phyloP scores from a whole-genome alignment of 2,113 vertebrate genomes.

The Brienomyrus brachyistius region DNA sequence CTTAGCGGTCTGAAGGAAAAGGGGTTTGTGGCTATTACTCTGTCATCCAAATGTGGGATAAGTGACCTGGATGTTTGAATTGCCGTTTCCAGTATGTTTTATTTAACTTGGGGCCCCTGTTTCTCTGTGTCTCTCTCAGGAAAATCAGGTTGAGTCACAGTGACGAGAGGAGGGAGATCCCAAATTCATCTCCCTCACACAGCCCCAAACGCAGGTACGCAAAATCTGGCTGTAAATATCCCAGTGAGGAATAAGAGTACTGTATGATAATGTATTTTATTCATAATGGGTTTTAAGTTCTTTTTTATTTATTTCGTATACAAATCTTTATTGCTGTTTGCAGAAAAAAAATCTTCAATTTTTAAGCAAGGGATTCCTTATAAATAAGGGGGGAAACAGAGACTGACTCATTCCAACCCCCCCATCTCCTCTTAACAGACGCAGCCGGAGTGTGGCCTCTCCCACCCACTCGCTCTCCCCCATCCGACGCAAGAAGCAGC shows the following conservation, averaged over 20 bases:
- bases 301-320: conserved; percentile 66
- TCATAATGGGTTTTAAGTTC: conserved; percentile 44
- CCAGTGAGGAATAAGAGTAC: conserved; percentile 17
- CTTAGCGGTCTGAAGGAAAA: background rate
- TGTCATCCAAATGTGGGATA: background rate
- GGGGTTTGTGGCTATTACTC: background rate
- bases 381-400: conserved; percentile 1
- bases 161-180: conserved; percentile 25
- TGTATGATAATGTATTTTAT: conserved; percentile 63
- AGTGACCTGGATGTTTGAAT: background rate
- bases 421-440: conserved; percentile 28
- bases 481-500: background rate
- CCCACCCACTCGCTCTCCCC: conserved; percentile 12
- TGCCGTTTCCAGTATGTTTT: background rate
- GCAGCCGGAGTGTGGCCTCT: background rate
- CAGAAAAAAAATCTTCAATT: conserved; percentile 55
- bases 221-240: background rate
- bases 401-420: conserved; percentile 19
- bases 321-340: conserved; percentile 54
- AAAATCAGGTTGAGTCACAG: conserved; percentile 30
- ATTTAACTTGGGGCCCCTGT: background rate
- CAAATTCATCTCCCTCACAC: background rate
- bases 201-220: conserved; percentile 33
- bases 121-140: conserved; percentile 7
- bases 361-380: conserved; percentile 38